phyloP scores from a whole-genome alignment of 2,113 vertebrate genomes.

The Epinephelus fuscoguttatus region DNA sequence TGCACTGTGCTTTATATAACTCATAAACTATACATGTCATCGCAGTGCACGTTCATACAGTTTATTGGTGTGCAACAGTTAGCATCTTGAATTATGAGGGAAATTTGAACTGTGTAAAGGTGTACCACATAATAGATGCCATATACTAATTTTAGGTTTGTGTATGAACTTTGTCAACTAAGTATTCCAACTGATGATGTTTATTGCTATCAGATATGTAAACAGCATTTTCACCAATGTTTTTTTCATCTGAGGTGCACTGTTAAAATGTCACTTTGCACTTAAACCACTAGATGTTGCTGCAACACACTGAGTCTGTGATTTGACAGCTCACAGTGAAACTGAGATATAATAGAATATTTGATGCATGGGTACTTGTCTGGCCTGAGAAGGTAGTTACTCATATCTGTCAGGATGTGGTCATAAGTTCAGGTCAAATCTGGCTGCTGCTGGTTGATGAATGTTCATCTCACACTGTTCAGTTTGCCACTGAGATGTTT shows the following conservation, averaged over 20 bases:
- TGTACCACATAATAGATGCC: not conserved
- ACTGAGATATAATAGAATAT: too few species aligned
- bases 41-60: not conserved
- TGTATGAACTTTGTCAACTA: too few species aligned
- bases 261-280: not conserved
- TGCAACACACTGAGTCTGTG: not conserved
- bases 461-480: not conserved
- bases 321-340: not conserved
- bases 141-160: too few species aligned
- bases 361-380: not conserved
- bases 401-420: slow-evolving; percentile 16
- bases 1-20: not conserved
- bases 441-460: not conserved
- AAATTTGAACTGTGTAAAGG: not conserved
- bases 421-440: not conserved
- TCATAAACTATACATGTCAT: not conserved
- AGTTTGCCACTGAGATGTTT: not conserved
- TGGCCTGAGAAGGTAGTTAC: not conserved
- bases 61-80: not conserved
- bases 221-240: not conserved
- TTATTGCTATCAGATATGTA: not conserved
- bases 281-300: slow-evolving; percentile 61
- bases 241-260: not conserved
- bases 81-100: not conserved
- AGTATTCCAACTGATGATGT: not conserved